Evolutionary conservation across 2,888 invertebrate species (phyloP), one percentile per base, ranked within the genome.

Genomic region (Germaria angustata): DNA sequence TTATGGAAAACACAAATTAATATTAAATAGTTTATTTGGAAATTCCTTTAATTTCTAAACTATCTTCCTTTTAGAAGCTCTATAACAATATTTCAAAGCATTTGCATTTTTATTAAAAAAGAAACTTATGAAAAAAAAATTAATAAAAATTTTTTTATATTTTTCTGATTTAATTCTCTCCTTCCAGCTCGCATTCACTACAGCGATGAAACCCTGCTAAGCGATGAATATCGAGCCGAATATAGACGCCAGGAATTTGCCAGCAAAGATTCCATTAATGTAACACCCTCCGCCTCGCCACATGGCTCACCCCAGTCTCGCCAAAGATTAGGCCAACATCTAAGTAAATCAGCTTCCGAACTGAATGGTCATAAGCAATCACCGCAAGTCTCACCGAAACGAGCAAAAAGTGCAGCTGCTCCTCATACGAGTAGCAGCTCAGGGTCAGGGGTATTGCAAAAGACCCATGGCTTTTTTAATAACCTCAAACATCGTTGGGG

Each of bases 301-400:
- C 89, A 87, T 17, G 88, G 89, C 4, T 89, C 89, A 5, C 89
- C 89, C 0, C 86, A 88, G 63, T 66, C 88, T 66, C 87, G 87
- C 53, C 89, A 90, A 80, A 89, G 90, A 36, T 80, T 91, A 84
- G 93, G 92, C 84, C 94, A 95, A 63, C 95, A 95, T 86, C 92
- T 96, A 83, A 96, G 96, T 85, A 95, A 96, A 91, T 96, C 96
- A 22, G 95, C 96, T 11, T 95, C 96, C 73, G 96, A 96, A 92
- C 91, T 96, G 88, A 95, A 94, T 87, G 94, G 94, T 86, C 93
- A 93, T 75, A 92, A 93, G 59, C 89, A 90, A 49, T 93, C 93
- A 24, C 92, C 92, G 85, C 92, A 92, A 81, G 91, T 92, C 80
- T 92, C 92, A 75, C 92, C 93, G 65, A 92, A 92, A 84, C 92